Evolutionary conservation across 2,797 vertebrate genomes (phyloP).

Genomic region (Okamejei kenojei): DNA sequence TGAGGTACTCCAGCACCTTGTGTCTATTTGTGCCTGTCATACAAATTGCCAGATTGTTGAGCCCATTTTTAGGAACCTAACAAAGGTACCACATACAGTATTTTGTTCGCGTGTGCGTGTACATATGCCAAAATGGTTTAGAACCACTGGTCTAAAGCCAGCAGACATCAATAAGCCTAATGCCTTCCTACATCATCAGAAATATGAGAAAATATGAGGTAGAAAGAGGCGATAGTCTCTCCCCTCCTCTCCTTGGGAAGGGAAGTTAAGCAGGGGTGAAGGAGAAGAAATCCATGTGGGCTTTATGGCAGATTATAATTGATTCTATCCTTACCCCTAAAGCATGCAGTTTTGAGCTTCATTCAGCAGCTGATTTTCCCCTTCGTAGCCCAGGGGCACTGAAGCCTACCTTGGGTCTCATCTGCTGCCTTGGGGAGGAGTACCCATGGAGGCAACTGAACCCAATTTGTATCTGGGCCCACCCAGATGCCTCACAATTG

Average conservation of each 20-base stretch:
- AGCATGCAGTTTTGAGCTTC: too few species aligned
- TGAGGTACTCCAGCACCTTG: too few species aligned
- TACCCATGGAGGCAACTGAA: not conserved
- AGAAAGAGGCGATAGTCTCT: not conserved
- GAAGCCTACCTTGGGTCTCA: not conserved
- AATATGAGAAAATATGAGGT: not conserved
- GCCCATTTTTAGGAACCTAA: too few species aligned
- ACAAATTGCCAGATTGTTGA: too few species aligned
- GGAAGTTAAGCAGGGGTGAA: not conserved
- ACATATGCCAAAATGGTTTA: too few species aligned
- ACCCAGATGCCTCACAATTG: not conserved
- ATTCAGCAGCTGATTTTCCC: not conserved
- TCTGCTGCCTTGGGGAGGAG: not conserved
- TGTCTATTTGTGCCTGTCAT: too few species aligned
- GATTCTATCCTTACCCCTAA: not conserved
- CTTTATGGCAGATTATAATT: not conserved
- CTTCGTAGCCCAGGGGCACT: not conserved
- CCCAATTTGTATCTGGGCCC: not conserved
- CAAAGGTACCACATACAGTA: too few species aligned
- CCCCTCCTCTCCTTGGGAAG: too few species aligned
- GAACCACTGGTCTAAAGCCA: too few species aligned
- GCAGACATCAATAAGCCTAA: too few species aligned
- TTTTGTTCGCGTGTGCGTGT: too few species aligned
- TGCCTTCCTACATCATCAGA: too few species aligned
- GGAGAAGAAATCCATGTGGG: not conserved